Percentiles rank a stretch among this genome's conserved stretches.
Conservation (phyloP, 2,113 vertebrate species). For the Oryctolagus cuniculus region DNA sequence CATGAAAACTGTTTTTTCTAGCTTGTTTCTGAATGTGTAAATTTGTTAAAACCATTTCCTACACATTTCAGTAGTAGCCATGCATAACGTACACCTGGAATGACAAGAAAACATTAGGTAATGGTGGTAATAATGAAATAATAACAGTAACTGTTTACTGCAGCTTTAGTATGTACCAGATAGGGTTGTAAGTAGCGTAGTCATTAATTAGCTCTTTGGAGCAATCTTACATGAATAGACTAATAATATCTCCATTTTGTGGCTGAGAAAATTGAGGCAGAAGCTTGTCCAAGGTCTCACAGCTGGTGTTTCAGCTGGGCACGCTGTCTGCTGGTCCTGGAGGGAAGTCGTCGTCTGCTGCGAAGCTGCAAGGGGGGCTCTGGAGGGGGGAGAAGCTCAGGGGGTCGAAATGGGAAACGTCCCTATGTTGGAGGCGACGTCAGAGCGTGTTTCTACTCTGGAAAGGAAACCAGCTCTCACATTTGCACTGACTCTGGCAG, state of each 20-base stretch:
- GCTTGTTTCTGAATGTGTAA: not conserved
- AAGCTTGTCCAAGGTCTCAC: not conserved
- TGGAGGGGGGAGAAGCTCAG: not conserved
- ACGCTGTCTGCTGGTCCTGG: not conserved
- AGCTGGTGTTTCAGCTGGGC: not conserved
- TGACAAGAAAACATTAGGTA: not conserved
- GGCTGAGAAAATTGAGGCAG: conserved; percentile 30
- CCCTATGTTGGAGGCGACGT: conserved; percentile 32
- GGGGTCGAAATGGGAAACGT: not conserved
- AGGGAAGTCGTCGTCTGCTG: not conserved
- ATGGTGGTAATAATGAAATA: not conserved
- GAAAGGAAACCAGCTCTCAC: conserved; percentile 59
- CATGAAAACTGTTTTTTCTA: conserved; percentile 1
- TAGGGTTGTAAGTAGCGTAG: not conserved
- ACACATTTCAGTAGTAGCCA: not conserved
- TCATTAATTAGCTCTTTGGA: not conserved
- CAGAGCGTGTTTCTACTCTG: conserved; percentile 39
- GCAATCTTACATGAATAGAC: not conserved
- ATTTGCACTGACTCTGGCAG: conserved; percentile 64
- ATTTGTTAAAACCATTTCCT: conserved; percentile 6
- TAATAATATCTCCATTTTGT: not conserved
- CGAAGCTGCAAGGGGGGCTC: not conserved
- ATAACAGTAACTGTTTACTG: not conserved
- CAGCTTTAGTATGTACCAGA: not conserved
- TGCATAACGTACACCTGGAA: not conserved